Evolutionary conservation across 2,113 vertebrate genomes (phyloP), one percentile per base, ranked within the genome.

Genomic region (Camarhynchus parvulus): DNA sequence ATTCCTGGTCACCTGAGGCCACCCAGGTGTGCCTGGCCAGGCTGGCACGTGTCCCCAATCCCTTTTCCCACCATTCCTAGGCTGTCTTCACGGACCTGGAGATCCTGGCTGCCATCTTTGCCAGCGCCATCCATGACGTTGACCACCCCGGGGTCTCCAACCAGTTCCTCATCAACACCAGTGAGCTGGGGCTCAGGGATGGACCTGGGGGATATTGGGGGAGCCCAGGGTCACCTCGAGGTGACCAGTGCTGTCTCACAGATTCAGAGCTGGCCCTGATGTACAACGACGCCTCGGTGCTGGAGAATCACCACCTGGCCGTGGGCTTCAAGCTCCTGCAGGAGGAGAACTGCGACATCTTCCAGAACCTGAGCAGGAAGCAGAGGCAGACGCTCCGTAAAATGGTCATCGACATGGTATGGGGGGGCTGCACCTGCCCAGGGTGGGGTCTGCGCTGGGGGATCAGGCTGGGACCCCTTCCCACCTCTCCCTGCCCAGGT

Each of bases 141-240:
- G 99, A 99, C 87, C 99, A 99, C 55, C 99, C 99, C 0, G 99
- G 99, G 6, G 99, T 99, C 55, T 99, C 99, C 88, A 99, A 99
- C 96, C 99, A 99, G 97, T 99, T 99, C 89, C 99, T 99, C 96
- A 99, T 99, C 95, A 99, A 99, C 97, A 99, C 99, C 92, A 99
- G 99, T 99, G 95, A 99, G 99, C 97, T 20, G 14, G 90, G 90
- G 55, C 0, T 1, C 14, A 11, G 64, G 70, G 74, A 42, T 31
- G 46, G 42, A 19, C 8, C 17, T 75, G 61, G 49, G 39, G 37
- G 7, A 5, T 0, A 0, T 0, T 0, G 15, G 25, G 64, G 59
- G 28, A 20, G 8, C 16, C 27, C 46, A 31, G 67, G n/a, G 53
- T 35, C 15, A 13, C 35, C 21, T 4, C 0, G 0, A 23, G n/a